Evolutionary conservation across 2,888 invertebrate genomes (phyloP), one percentile per base, ranked within the genome.

Genomic region (Trichogramma evanescens): DNA sequence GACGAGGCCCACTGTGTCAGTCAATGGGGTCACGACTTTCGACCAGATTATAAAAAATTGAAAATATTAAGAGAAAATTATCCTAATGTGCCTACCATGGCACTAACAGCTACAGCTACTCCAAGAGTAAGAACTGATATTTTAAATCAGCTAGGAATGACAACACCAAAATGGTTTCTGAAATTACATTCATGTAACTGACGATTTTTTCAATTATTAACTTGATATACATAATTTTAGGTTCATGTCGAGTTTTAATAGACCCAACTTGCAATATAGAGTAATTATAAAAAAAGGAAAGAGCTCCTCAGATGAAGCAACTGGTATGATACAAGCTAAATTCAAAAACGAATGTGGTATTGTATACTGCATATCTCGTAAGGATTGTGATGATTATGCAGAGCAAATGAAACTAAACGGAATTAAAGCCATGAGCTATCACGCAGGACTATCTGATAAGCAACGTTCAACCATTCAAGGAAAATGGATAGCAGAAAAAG

Each of bases 1-100:
- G 98, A 99, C 78, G 98, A 99, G 78, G 98, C 95, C 0, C 98
- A 99, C 77, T 99, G 98, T 80, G 93, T 99, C 5, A 95, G 95
- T 8, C 94, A 94, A 74, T 99, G 98, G 98, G 98, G 98, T 1
- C 98, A 98, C 79, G 97, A 95, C 80, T 95, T 95, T 79, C 81
- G 91, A 2, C 90, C 90, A 0, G 91, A 91, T 78, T 99, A 98
- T 81, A 95, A 95, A 71, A 87, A 86, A 66, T 81, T 97, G 55
- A 84, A 82, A 46, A 72, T 85, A 26, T 80, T 97, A 10, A 82
- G 93, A 13, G 78, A 83, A 58, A 84, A 86, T 57, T 93, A 84
- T 77, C 86, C 87, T 0, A 80, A 81, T 48, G 88, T 90, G 0
- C 90, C 90, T 9, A 84, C 91, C 54, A 93, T 92, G 81, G 91